phyloP scores from a whole-genome alignment of 2,113 vertebrate genomes.

The Pantherophis guttatus region DNA sequence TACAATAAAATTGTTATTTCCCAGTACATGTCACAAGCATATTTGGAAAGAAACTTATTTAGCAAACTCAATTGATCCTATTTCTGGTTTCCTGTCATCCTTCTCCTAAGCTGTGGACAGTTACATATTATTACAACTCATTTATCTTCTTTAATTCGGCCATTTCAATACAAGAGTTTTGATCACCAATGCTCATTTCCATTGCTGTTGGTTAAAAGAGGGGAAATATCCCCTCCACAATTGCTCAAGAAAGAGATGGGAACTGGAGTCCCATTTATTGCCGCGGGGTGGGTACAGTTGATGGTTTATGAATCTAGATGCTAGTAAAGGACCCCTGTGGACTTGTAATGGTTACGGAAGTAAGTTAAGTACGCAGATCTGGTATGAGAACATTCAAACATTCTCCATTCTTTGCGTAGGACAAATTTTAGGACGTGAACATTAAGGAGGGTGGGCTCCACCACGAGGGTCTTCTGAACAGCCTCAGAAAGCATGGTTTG shows the following conservation, averaged over 20 bases:
- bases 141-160: not conserved
- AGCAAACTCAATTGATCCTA: not conserved
- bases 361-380: constrained; percentile 29
- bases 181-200: not conserved
- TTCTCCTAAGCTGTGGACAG: not conserved
- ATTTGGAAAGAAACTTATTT: not conserved
- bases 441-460: not conserved
- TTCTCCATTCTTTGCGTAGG: constrained; percentile 39
- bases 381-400: constrained; percentile 30
- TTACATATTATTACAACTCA: not conserved
- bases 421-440: constrained; percentile 8
- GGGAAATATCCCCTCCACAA: not conserved
- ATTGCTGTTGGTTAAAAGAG: not conserved
- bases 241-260: not conserved
- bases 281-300: constrained; percentile 10
- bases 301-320: constrained; percentile 10
- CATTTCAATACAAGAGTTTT: not conserved
- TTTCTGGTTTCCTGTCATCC: not conserved
- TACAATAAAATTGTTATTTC: not conserved
- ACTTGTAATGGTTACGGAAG: constrained; percentile 15
- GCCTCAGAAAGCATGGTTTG: no score
- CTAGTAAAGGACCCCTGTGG: not conserved
- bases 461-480: not conserved
- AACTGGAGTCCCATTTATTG: not conserved
- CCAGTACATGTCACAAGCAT: not conserved